Evolutionary conservation across 2,888 invertebrate species (phyloP), one percentile per base, ranked within the genome.

Genomic region (Laspeyria flexula): DNA sequence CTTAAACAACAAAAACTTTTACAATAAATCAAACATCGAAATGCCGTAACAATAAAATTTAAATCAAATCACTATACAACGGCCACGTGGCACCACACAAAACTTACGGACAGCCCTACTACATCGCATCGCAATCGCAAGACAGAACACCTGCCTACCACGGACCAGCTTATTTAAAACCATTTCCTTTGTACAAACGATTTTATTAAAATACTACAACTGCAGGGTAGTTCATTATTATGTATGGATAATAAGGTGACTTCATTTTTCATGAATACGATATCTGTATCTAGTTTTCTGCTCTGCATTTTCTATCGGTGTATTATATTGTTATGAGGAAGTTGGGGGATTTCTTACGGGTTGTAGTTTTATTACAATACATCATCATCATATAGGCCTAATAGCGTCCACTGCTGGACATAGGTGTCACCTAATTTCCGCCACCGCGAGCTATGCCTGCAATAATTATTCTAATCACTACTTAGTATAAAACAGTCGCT

Each of bases 151-250:
- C 53, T 53, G 52, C 52, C 39, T 29, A 27, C 41, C 52, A 15
- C 25, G 43, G 45, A 11, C 38, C 35, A 31, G 50, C 60, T 55
- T 68, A 65, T 56, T 54, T 29, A 52, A 55, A 44, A 40, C 21
- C 21, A 57, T 49, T 39, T 54, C 39, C 30, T 57, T 67, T 63
- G 42, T 46, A 33, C 25, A 7, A 34, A 25, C 1, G 27, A 34
- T 38, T 23, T 46, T 50, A 64, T 52, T 47, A 51, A 51, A 52
- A 52, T 47, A 45, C 51, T 23, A 43, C 10, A 23, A 13, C 31
- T 40, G 35, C 6, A 23, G 12, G 16, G 23, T 34, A 41, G 37
- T 29, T 39, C 40, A 38, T 38, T 39, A 25, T 49, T 25, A 13
- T 33, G 41, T 25, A 15, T 44, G 40, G 27, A 18, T 29, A 21